Evolutionary conservation across 2,888 invertebrate genomes (phyloP).

Genomic region (Cantharis rufa): DNA sequence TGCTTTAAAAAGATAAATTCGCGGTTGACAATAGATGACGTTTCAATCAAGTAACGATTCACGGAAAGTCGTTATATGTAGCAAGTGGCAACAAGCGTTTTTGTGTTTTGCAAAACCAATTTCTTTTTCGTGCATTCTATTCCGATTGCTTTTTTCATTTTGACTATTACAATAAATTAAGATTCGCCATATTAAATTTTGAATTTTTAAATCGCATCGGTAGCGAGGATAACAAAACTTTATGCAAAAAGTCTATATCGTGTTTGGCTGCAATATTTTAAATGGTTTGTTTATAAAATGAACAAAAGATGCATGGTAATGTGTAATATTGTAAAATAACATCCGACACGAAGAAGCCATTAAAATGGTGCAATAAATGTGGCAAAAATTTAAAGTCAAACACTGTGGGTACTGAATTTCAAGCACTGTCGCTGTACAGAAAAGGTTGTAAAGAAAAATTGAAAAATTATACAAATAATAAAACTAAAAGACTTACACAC

Average conservation of each 20-base stretch:
- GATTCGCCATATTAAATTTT: not conserved
- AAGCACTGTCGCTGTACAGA: not conserved
- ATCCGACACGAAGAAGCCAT: constrained; percentile 28
- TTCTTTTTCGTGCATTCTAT: not conserved
- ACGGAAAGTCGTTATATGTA: not conserved
- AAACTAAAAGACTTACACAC: not conserved
- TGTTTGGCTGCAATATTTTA: constrained; percentile 25
- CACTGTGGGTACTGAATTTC: not conserved
- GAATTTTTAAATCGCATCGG: not conserved
- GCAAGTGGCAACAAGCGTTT: not conserved
- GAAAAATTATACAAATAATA: not conserved
- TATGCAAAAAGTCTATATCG: constrained; percentile 9
- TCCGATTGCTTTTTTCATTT: not conserved
- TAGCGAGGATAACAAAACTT: not conserved
- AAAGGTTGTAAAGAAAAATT: not conserved
- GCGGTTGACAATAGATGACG: not conserved
- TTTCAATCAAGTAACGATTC: not conserved
- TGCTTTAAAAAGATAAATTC: not conserved
- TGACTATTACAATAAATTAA: not conserved
- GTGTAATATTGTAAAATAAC: constrained; percentile 31
- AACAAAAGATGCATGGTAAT: constrained; percentile 30
- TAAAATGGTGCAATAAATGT: constrained; percentile 17
- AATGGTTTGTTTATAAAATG: constrained; percentile 22
- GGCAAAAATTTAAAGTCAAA: not conserved
- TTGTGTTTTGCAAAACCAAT: not conserved